Conservation (phyloP, 2,113 vertebrate species). For the Spizaetus ornatus region DNA sequence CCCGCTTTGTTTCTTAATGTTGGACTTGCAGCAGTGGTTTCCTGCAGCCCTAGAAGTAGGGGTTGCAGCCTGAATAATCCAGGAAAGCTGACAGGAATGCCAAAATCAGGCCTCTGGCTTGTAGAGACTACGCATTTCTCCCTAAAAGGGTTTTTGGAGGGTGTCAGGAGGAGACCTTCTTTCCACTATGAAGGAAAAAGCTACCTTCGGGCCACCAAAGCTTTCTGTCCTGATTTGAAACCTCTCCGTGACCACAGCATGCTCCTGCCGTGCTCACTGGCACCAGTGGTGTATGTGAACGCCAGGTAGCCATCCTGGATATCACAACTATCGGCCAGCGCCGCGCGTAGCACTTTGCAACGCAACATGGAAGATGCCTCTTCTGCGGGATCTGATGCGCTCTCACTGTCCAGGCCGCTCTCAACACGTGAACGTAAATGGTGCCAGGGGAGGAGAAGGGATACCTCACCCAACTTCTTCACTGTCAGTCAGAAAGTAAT, state of each 20-base stretch:
- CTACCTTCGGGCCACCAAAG: rapidly evolving
- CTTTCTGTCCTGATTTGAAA: background rate
- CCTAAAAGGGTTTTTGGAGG: background rate
- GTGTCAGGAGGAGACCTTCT: background rate
- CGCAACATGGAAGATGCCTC: background rate
- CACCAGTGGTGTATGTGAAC: background rate
- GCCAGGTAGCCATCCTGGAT: rapidly evolving
- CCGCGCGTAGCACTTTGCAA: background rate
- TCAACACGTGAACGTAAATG: rapidly evolving
- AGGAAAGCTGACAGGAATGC: background rate
- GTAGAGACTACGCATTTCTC: background rate
- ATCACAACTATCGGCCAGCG: rapidly evolving
- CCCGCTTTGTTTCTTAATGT: background rate
- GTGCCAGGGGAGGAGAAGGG: background rate
- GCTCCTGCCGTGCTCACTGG: background rate
- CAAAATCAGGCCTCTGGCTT: background rate
- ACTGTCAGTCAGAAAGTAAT: background rate
- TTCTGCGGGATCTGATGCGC: rapidly evolving
- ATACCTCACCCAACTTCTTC: background rate
- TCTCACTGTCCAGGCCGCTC: background rate
- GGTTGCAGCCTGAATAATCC: background rate
- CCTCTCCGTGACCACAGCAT: rapidly evolving
- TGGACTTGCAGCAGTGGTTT: background rate
- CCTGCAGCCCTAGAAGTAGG: background rate
- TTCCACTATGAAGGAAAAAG: background rate